Conservation (phyloP, 2,113 vertebrate genomes). For the Ctenodactylus gundi region DNA sequence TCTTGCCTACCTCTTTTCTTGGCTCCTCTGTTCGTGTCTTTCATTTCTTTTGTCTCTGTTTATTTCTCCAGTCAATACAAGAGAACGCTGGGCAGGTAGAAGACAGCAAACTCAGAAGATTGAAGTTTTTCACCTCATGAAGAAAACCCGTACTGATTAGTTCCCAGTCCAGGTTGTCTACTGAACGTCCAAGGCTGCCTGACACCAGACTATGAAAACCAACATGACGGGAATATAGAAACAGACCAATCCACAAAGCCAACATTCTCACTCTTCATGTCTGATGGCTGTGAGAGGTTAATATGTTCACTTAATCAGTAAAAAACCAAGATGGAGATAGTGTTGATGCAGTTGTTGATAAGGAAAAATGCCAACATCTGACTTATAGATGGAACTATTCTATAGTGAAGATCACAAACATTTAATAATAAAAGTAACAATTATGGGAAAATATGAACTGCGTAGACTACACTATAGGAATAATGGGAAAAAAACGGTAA, state of each 20-base stretch:
- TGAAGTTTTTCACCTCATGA: not conserved
- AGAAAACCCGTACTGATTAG: not conserved
- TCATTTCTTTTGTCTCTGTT: not conserved
- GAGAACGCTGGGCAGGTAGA: not conserved
- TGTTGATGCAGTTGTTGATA: not conserved
- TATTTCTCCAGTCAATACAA: not conserved
- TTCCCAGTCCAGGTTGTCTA: not conserved
- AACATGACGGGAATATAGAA: not conserved
- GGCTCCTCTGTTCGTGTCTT: not conserved
- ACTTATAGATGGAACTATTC: not conserved
- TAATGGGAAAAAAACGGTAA: not conserved
- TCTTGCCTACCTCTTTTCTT: not conserved
- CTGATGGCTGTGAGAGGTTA: not conserved
- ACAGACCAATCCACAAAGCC: not conserved
- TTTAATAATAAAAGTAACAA: too few species aligned
- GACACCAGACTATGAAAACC: constrained; percentile 25
- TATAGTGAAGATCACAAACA: not conserved
- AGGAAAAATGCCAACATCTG: not conserved
- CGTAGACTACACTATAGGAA: not conserved
- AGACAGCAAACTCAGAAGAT: not conserved
- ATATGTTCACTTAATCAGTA: not conserved
- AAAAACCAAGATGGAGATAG: too few species aligned
- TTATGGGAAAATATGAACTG: not conserved
- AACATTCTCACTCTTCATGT: not conserved
- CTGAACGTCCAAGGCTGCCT: not conserved